Percentiles rank a stretch among this genome's conserved stretches.
phyloP scores from a whole-genome alignment of 2,113 vertebrate genomes.

The Austrofundulus limnaeus region DNA sequence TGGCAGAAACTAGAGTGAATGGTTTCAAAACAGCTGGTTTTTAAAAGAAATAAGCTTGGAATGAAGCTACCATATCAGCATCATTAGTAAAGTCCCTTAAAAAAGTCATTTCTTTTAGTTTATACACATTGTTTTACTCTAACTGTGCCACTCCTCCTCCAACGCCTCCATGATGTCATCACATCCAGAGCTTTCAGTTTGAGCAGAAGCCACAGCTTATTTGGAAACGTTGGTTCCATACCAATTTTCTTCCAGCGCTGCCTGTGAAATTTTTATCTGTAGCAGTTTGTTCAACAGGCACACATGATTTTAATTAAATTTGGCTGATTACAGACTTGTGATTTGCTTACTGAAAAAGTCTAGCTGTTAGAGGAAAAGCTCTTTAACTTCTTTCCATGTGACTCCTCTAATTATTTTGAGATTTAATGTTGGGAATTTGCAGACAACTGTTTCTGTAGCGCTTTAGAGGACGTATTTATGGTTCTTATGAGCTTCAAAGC shows the following conservation, averaged over 20 bases:
- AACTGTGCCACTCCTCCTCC: too few relatives aligned
- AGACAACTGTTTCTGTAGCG: neutral
- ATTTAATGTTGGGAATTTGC: neutral
- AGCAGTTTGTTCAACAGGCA: constrained; percentile 4
- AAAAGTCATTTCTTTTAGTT: neutral
- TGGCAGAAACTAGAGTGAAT: neutral
- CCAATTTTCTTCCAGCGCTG: constrained; percentile 12
- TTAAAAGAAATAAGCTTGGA: too few relatives aligned
- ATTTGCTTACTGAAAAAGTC: constrained; percentile 12
- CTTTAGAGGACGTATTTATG: neutral
- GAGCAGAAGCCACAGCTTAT: neutral
- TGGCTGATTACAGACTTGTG: constrained; percentile 7
- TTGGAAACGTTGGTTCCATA: neutral
- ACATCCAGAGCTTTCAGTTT: neutral
- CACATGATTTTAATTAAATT: constrained; percentile 11
- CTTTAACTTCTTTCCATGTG: neutral
- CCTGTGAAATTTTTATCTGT: neutral
- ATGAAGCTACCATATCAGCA: too few relatives aligned
- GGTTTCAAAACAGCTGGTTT: too few relatives aligned
- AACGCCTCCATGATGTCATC: neutral
- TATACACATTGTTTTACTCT: neutral
- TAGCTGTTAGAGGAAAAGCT: neutral
- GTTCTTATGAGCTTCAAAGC: too few relatives aligned
- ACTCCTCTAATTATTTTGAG: neutral
- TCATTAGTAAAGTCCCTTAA: too few relatives aligned